Percentiles rank a stretch among this genome's conserved stretches.
phyloP scores from a whole-genome alignment of 2,888 invertebrate genomes.

The Gryllus longicercus region DNA sequence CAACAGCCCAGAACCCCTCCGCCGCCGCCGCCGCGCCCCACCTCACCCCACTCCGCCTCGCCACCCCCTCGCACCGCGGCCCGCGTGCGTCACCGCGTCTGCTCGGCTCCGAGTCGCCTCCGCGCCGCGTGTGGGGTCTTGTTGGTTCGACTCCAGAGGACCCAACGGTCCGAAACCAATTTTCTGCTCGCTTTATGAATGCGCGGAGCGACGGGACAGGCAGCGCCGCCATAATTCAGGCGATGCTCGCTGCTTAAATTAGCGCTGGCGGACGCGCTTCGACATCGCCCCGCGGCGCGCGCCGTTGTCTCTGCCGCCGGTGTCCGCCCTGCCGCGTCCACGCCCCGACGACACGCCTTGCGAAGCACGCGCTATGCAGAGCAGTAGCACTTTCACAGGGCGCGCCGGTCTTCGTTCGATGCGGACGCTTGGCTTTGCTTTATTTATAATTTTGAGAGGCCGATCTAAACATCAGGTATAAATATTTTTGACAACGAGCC shows the following conservation, averaged over 20 bases:
- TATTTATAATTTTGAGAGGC: no score
- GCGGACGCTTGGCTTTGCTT: no score
- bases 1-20: slow-evolving; percentile 17
- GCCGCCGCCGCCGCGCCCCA: not conserved
- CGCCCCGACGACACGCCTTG: no score
- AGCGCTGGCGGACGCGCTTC: not conserved
- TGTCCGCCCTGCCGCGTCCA: no score
- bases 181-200: slow-evolving; percentile 20
- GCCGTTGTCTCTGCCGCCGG: not conserved
- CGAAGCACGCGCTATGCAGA: no score
- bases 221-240: not conserved
- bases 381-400: no score
- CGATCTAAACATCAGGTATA: no score
- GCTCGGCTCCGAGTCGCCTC: not conserved
- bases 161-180: slow-evolving; percentile 26
- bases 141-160: slow-evolving; percentile 21
- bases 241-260: not conserved
- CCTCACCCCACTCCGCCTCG: not conserved
- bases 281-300: not conserved
- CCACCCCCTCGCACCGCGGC: not conserved
- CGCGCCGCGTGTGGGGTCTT: not conserved
- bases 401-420: no score
- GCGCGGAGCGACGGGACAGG: not conserved
- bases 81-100: not conserved
- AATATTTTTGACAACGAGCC: no score